These are phyloP conservation scores for Babylonia areolata DNA, from an alignment of 1,140 invertebrate genomes.

Conservation along the genomic window DNA sequence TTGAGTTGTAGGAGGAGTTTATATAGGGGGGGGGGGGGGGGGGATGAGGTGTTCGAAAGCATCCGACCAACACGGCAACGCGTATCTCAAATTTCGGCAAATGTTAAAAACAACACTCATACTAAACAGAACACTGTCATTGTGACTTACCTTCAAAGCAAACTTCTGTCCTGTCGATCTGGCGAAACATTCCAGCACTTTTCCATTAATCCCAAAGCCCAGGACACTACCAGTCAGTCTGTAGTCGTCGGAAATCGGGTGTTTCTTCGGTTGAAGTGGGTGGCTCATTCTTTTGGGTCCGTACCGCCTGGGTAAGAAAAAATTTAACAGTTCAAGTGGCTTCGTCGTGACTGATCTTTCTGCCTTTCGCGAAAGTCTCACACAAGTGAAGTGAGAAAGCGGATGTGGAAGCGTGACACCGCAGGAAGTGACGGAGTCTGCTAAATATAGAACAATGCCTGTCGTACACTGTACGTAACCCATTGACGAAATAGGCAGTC, in stretches of 20 bases:
- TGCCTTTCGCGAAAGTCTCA: background rate
- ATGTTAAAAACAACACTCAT: too few species aligned
- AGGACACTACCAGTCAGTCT: conserved; percentile 95
- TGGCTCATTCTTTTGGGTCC: conserved; percentile 33
- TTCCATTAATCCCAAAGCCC: conserved; percentile 98
- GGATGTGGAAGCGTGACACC: conserved; percentile 45
- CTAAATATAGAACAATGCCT: conserved; percentile 46
- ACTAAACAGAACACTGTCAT: background rate
- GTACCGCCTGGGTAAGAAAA: conserved; percentile 28
- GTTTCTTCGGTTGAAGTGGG: conserved; percentile 75
- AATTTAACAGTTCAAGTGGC: conserved; percentile 21
- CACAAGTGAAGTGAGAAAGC: conserved; percentile 37
- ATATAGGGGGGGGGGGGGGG: too few species aligned
- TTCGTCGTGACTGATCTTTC: conserved; percentile 26
- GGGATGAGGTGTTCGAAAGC: too few species aligned
- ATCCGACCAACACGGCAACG: too few species aligned
- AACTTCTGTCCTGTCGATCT: conserved; percentile 85
- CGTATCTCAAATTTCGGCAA: too few species aligned
- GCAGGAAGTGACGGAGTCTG: conserved; percentile 52
- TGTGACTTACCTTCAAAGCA: conserved; percentile 86
- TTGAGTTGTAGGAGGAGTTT: too few species aligned
- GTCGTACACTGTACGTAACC: too few species aligned
- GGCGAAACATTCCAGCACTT: conserved; percentile 83
- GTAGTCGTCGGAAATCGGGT: conserved; percentile 93
- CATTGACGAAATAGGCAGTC: background rate